phyloP scores from a whole-genome alignment of 2,113 vertebrate species.

The Lipophrys pholis region DNA sequence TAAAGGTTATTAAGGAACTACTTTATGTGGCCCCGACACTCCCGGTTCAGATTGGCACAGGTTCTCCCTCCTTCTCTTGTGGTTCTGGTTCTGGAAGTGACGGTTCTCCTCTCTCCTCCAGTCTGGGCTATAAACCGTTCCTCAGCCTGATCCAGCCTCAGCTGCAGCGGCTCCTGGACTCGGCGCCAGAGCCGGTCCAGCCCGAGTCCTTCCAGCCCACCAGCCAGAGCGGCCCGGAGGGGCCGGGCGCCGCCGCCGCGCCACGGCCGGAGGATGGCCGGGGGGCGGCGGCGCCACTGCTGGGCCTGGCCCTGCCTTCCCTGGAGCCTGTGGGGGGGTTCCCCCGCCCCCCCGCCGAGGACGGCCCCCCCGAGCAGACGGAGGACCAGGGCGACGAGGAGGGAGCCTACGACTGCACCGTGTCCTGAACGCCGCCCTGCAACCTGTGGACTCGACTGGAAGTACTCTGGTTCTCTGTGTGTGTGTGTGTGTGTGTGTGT shows the following conservation, averaged over 20 bases:
- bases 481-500: background rate
- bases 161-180: conserved; percentile 90
- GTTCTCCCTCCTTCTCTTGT: too few species aligned
- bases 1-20: too few species aligned
- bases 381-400: conserved; percentile 88
- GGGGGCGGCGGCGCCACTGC: conserved; percentile 76
- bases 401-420: conserved; percentile 91
- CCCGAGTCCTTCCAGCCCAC: conserved; percentile 91
- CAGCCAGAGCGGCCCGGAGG: conserved; percentile 80
- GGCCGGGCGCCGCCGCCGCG: conserved; percentile 52
- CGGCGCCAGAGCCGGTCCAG: conserved; percentile 86
- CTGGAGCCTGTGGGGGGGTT: conserved; percentile 76
- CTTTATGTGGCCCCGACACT: too few species aligned
- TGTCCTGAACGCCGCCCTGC: conserved; percentile 86
- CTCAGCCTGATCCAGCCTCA: conserved; percentile 93
- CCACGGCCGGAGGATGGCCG: conserved; percentile 88
- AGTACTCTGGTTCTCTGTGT: conserved; percentile 40
- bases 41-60: too few species aligned
- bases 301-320: conserved; percentile 82
- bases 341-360: conserved; percentile 83
- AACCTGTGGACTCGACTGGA: conserved; percentile 59
- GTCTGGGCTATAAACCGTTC: conserved; percentile 98
- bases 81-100: too few species aligned
- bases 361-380: conserved; percentile 78
- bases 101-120: conserved; percentile 58